Conservation (phyloP, 2,888 invertebrate genomes). For the Philopedon plagiatum region DNA sequence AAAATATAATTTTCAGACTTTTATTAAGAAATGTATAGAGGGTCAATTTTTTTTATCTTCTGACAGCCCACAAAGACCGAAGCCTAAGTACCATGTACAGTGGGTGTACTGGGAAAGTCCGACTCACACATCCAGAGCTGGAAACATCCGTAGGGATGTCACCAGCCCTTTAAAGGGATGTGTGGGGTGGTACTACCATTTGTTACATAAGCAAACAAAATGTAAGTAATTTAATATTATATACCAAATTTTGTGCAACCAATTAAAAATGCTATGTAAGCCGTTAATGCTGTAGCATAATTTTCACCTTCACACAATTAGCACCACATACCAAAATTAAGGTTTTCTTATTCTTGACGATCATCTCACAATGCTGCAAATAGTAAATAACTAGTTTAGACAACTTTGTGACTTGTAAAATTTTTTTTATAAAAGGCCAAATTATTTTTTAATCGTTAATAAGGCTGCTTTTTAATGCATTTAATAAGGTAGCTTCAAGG, state of each 20-base stretch:
- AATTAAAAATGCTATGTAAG: conserved; percentile 30
- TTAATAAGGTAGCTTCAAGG: too few species aligned
- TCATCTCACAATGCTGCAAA: conserved; percentile 43
- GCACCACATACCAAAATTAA: conserved; percentile 57
- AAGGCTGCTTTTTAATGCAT: too few species aligned
- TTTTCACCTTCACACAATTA: conserved; percentile 50
- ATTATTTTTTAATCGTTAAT: neutral
- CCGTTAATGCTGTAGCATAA: conserved; percentile 28
- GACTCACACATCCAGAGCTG: too few species aligned
- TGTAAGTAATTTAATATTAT: conserved; percentile 19
- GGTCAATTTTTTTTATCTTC: too few species aligned
- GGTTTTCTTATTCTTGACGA: conserved; percentile 16
- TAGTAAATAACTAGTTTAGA: conserved; percentile 4
- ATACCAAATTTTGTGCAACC: conserved; percentile 24
- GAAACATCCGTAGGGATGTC: too few species aligned
- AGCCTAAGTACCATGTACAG: too few species aligned
- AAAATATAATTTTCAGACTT: too few species aligned
- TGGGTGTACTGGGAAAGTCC: too few species aligned
- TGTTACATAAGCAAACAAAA: conserved; percentile 13
- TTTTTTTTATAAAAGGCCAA: neutral
- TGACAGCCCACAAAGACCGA: too few species aligned
- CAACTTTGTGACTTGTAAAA: neutral
- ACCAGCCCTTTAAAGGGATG: neutral
- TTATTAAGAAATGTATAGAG: too few species aligned
- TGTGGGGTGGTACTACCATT: neutral